phyloP scores from a whole-genome alignment of 2,113 vertebrate species.

The Meles meles region DNA sequence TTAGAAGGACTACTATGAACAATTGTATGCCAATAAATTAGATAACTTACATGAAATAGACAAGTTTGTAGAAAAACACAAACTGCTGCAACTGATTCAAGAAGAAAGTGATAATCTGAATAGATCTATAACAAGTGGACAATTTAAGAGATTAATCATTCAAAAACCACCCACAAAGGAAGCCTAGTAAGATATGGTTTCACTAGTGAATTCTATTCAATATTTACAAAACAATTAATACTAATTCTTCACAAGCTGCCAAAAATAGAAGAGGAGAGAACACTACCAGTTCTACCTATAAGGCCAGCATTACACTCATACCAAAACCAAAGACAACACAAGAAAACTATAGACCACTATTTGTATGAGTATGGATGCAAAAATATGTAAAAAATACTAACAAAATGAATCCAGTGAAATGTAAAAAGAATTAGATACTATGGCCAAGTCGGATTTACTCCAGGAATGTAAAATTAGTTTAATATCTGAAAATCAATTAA shows the following conservation, averaged over 20 bases:
- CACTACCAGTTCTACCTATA: background rate
- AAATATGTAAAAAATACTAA: background rate
- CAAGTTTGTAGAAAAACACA: background rate
- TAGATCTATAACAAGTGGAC: background rate
- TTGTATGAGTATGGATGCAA: background rate
- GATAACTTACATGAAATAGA: background rate
- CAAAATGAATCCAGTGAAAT: background rate
- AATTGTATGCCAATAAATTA: background rate
- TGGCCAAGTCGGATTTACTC: background rate
- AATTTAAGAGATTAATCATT: background rate
- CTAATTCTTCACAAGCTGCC: background rate
- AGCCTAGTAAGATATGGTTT: background rate
- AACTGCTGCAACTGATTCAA: background rate
- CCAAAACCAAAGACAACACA: background rate
- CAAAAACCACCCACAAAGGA: background rate
- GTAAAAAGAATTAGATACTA: background rate
- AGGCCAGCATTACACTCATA: background rate
- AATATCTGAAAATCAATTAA: background rate
- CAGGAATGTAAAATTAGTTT: background rate
- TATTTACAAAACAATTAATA: background rate
- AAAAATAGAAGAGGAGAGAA: background rate
- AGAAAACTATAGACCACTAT: background rate
- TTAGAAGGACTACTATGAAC: background rate
- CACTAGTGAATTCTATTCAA: background rate
- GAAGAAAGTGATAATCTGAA: background rate